Conservation (phyloP, 2,113 vertebrate species). For the Antechinus flavipes region DNA sequence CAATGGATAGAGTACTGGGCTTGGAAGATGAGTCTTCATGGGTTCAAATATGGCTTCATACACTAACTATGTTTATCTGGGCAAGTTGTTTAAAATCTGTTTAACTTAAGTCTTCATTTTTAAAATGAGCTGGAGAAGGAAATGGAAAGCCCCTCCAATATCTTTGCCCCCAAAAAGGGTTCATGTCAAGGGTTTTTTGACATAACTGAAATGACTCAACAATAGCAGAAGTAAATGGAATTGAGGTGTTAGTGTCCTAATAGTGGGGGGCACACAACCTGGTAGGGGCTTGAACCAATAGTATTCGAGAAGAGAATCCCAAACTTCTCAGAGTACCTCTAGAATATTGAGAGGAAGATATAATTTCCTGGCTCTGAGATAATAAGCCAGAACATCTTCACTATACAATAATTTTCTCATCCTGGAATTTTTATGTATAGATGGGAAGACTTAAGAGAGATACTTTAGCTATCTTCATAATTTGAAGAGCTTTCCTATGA, state of each 20-base stretch:
- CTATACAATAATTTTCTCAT: neutral
- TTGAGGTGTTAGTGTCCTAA: neutral
- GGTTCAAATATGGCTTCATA: no score
- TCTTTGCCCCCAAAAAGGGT: no score
- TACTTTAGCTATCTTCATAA: neutral
- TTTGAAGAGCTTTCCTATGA: neutral
- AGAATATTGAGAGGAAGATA: neutral
- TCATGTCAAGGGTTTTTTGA: no score
- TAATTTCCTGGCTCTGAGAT: neutral
- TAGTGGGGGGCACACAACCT: neutral
- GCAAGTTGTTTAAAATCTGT: neutral
- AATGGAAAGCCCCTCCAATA: neutral
- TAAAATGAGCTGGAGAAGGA: neutral
- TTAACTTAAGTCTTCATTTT: neutral
- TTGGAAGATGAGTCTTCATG: no score
- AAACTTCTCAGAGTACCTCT: neutral
- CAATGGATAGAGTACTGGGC: no score
- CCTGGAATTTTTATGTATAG: neutral
- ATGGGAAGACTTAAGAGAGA: neutral
- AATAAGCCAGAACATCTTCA: neutral
- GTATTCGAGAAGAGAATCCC: neutral
- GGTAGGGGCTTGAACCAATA: neutral
- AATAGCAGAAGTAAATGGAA: neutral
- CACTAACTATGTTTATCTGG: neutral
- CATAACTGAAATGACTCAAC: neutral